Percentiles rank a stretch among this genome's conserved stretches.
phyloP scores from a whole-genome alignment of 2,888 invertebrate genomes.

The Latrodectus elegans region DNA sequence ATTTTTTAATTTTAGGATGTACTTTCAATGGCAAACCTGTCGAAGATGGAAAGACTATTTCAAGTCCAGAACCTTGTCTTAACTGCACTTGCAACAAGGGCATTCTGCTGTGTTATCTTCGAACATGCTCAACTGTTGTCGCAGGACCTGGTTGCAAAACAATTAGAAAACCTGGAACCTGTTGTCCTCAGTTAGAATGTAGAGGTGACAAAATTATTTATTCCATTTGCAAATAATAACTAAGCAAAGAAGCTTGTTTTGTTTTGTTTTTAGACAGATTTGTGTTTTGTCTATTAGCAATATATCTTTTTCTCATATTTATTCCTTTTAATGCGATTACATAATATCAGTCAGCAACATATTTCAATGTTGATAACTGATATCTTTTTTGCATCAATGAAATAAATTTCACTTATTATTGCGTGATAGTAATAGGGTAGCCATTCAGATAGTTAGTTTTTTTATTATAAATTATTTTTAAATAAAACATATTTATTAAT shows the following conservation, averaged over 20 bases:
- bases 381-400: too few relatives aligned
- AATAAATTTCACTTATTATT: too few relatives aligned
- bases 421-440: neutral
- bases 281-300: too few relatives aligned
- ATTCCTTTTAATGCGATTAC: neutral
- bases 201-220: slow-evolving; percentile 72
- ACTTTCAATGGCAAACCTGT: slow-evolving; percentile 83
- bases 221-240: neutral
- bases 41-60: slow-evolving; percentile 79
- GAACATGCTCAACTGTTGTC: slow-evolving; percentile 81
- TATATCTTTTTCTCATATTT: neutral
- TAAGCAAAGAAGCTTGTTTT: too few relatives aligned
- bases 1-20: slow-evolving; percentile 78
- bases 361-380: neutral
- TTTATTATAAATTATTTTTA: neutral
- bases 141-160: slow-evolving; percentile 45
- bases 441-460: neutral
- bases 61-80: slow-evolving; percentile 85
- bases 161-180: slow-evolving; percentile 73
- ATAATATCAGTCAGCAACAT: neutral
- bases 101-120: slow-evolving; percentile 84
- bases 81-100: slow-evolving; percentile 85
- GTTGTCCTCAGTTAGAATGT: slow-evolving; percentile 87
- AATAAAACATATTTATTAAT: neutral
- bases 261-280: too few relatives aligned